Percentiles rank a stretch among this genome's conserved stretches.
Evolutionary conservation across 2,113 vertebrate genomes (phyloP).

Genomic region (Pelusios castaneus): DNA sequence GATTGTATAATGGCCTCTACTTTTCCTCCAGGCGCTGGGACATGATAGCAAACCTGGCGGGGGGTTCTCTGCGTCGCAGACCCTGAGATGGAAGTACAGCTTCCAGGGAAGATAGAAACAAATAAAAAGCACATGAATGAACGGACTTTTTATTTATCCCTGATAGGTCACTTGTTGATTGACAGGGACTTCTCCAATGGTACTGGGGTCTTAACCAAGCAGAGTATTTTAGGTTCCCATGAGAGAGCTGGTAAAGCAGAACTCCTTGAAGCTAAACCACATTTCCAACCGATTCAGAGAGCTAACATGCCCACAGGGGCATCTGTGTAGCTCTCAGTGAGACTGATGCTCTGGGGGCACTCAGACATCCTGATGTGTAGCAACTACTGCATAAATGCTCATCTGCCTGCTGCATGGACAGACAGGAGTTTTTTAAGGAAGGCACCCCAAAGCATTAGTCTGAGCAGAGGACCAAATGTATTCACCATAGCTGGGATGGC

Average conservation of each 20-base stretch:
- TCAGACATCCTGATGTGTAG: neutral
- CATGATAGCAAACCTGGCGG: neutral
- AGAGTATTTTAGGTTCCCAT: neutral
- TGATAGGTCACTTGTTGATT: neutral
- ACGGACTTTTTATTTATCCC: neutral
- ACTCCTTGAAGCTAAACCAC: neutral
- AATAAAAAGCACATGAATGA: neutral
- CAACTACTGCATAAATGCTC: neutral
- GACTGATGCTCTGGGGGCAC: neutral
- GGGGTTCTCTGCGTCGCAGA: neutral
- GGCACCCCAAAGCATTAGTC: fast-evolving
- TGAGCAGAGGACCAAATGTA: fast-evolving
- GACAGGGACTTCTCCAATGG: neutral
- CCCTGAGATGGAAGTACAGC: neutral
- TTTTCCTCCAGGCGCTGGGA: no score
- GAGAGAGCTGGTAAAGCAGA: neutral
- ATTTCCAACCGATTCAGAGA: neutral
- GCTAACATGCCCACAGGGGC: neutral
- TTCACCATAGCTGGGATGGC: fast-evolving
- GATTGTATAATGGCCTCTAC: neutral
- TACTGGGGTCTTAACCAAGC: neutral
- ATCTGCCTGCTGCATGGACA: neutral
- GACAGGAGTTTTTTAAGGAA: neutral
- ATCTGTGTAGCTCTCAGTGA: neutral
- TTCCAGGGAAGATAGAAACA: neutral